Evolutionary conservation across 2,888 invertebrate species (phyloP), one percentile per base, ranked within the genome.

Genomic region (Formica aserva): DNA sequence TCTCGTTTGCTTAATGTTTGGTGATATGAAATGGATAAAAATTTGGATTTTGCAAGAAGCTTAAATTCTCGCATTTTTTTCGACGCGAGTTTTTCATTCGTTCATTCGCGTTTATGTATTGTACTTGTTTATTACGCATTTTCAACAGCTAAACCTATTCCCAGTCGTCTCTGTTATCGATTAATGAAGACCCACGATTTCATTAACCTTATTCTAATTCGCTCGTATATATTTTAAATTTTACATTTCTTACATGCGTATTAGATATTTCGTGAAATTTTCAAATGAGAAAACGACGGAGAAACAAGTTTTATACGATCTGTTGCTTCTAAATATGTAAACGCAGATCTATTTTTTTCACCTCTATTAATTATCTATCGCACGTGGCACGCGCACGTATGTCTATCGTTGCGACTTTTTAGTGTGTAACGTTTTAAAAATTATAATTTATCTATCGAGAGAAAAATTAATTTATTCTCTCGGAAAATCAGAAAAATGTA

Each of bases 141-240:
- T 57, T 69, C 41, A 15, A 38, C 6, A n/a, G 60, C 13, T 62
- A 35, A 35, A 90, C 84, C 89, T 32, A 32, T 84, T 84, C 63
- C 38, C 45, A 62, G 55, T 52, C 62, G 63, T 84, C 83, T 57
- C 67, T 22, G 41, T 84, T 87, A 91, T 91, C 82, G 91, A 89
- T 86, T 89, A 87, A 90, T 13, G 88, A 90, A 90, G 85, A 83
- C 90, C 63, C 84, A 91, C 63, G 69, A 83, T 80, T 72, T 60
- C 48, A 72, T 8, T 26, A 45, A 72, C 13, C n/a, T 60, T 60
- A 60, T 26, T 35, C 48, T 26, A 60, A 18, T 71, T 67, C 1
- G 18, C 11, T 29, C 38, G 4, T 41, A 32, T 32, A 32, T 55
- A n/a, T 41, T 35, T 11, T n/a, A 57, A 57, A 45, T 62, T 45